Evolutionary conservation across 2,797 vertebrate genomes (phyloP).

Genomic region (Tenualosa ilisha): DNA sequence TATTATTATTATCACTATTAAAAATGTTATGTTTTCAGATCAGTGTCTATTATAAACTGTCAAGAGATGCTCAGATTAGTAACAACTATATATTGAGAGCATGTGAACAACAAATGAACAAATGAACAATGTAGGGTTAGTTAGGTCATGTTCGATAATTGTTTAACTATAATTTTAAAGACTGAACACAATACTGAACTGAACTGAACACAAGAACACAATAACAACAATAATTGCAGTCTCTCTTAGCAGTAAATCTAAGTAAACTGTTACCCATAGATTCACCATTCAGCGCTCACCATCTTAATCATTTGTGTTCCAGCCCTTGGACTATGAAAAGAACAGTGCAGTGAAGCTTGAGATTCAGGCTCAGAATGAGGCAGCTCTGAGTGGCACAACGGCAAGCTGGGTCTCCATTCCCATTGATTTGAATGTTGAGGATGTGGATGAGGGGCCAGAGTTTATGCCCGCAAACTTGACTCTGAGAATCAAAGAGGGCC

Average conservation of each 20-base stretch:
- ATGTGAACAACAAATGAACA: too few relatives aligned
- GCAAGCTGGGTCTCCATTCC: constrained; percentile 66
- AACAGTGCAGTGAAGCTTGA: constrained; percentile 66
- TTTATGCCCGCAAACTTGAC: constrained; percentile 71
- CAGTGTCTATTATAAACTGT: too few relatives aligned
- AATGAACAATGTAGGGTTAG: too few relatives aligned
- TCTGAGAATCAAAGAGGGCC: constrained; percentile 75
- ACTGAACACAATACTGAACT: too few relatives aligned
- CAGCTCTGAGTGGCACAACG: constrained; percentile 62
- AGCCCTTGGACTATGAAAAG: constrained; percentile 83
- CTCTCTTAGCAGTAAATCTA: too few relatives aligned
- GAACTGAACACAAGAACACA: too few relatives aligned
- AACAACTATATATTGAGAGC: not conserved
- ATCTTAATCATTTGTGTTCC: not conserved
- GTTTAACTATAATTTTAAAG: too few relatives aligned
- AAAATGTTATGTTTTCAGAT: too few relatives aligned
- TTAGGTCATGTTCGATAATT: too few relatives aligned
- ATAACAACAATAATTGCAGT: too few relatives aligned
- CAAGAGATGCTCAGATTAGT: not conserved
- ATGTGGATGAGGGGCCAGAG: constrained; percentile 84
- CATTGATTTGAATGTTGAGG: constrained; percentile 69
- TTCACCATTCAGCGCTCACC: not conserved
- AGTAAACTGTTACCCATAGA: not conserved
- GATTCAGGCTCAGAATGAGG: constrained; percentile 78
- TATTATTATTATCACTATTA: too few relatives aligned